Conservation (phyloP, 1,140 invertebrate species). For the Nomia melanderi region DNA sequence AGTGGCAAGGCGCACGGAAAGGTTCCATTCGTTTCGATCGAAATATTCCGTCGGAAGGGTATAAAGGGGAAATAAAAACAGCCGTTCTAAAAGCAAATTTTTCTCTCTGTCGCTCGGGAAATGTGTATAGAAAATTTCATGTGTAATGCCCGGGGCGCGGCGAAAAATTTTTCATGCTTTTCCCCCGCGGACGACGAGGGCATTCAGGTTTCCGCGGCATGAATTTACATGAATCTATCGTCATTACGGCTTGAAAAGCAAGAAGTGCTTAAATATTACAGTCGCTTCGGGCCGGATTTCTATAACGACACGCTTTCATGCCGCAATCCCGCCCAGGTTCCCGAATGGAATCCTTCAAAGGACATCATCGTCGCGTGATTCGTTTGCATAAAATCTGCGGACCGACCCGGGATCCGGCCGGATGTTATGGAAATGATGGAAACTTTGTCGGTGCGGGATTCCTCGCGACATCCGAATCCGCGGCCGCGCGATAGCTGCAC, state of each 20-base stretch:
- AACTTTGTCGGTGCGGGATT: conserved; percentile 47
- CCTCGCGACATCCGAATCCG: conserved; percentile 1
- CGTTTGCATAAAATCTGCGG: conserved; percentile 47
- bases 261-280: background rate
- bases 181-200: background rate
- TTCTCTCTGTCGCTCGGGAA: too few species aligned
- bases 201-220: background rate
- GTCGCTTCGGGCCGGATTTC: background rate
- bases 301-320: background rate
- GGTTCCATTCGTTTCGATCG: too few species aligned
- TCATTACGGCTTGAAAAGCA: background rate
- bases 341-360: conserved; percentile 37
- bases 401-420: conserved; percentile 7
- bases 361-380: conserved; percentile 46
- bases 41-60: too few species aligned
- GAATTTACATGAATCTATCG: background rate
- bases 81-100: too few species aligned
- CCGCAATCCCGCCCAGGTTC: background rate
- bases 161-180: background rate
- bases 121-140: too few species aligned
- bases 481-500: conserved; percentile 32
- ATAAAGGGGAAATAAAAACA: too few species aligned
- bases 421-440: conserved; percentile 53
- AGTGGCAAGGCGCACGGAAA: too few species aligned
- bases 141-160: too few species aligned